These are phyloP conservation scores for Phymastichus coffea DNA, from an alignment of 1,140 invertebrate species.

Conservation along the genomic window DNA sequence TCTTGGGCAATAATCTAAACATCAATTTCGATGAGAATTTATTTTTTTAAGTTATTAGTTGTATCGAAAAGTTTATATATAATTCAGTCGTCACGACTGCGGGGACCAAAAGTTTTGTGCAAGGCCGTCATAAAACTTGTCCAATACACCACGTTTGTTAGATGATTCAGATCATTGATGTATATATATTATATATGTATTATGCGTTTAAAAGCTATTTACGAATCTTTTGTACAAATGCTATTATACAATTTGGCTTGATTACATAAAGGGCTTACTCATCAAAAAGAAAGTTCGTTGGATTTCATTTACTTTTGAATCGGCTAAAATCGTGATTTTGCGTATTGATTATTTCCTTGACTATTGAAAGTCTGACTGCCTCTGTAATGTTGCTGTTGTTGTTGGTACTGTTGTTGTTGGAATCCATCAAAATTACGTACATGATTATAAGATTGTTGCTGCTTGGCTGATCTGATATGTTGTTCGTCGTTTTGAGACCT, in stretches of 20 bases:
- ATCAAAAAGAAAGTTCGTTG: not conserved
- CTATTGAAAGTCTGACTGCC: too few relatives aligned
- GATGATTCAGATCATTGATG: too few relatives aligned
- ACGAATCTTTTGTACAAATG: conserved; percentile 21
- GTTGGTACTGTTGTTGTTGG: not conserved
- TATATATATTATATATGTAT: not conserved
- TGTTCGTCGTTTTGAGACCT: too few relatives aligned
- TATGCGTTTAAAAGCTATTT: not conserved
- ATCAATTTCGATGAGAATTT: not conserved
- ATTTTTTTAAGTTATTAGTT: conserved; percentile 1
- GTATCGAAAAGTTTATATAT: not conserved
- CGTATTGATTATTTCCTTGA: not conserved
- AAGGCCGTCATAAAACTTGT: not conserved
- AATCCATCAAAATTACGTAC: not conserved
- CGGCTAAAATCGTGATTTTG: not conserved
- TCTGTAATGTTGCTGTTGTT: not conserved
- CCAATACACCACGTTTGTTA: not conserved
- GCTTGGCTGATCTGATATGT: not conserved
- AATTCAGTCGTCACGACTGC: not conserved
- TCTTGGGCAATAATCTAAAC: not conserved
- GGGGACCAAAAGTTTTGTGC: conserved; percentile 9
- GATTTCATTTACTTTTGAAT: not conserved
- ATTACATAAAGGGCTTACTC: not conserved
- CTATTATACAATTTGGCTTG: conserved; percentile 15
- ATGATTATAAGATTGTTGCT: too few relatives aligned